These are phyloP conservation scores for Drosophila niveifrons DNA, from an alignment of 2,888 invertebrate species.

Conservation along the genomic window DNA sequence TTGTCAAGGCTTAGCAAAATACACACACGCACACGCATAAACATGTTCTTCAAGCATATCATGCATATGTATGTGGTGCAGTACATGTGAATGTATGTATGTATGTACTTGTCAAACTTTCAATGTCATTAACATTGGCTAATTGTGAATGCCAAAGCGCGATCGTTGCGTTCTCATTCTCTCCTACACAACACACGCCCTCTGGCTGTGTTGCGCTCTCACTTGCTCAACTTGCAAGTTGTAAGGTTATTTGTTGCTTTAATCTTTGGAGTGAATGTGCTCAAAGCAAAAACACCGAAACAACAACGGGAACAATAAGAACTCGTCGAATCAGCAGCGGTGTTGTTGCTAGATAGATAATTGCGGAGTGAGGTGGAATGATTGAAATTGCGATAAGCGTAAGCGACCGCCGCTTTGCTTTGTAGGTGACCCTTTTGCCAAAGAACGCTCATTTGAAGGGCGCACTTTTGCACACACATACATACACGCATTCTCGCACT, in stretches of 20 bases:
- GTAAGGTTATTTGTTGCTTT: conserved; percentile 38
- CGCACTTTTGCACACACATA: conserved; percentile 28
- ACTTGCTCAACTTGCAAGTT: conserved; percentile 23
- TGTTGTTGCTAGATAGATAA: conserved; percentile 28
- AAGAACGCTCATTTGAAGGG: conserved; percentile 69
- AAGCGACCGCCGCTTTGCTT: conserved; percentile 31
- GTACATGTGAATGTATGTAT: not conserved
- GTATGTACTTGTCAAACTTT: conserved; percentile 27
- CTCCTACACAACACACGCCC: not conserved
- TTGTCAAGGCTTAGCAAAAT: not conserved
- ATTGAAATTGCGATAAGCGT: conserved; percentile 47
- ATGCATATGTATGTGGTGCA: not conserved
- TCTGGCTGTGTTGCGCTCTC: conserved; percentile 1
- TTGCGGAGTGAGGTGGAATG: conserved; percentile 38
- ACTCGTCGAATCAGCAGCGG: conserved; percentile 1
- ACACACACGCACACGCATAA: not conserved
- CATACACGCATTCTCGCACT: not conserved
- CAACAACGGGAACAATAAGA: conserved; percentile 15
- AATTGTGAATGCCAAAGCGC: conserved; percentile 41
- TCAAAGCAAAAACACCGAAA: conserved; percentile 18
- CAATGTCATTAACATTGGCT: conserved; percentile 69
- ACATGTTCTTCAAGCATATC: not conserved
- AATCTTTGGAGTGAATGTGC: conserved; percentile 33
- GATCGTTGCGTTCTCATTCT: conserved; percentile 2
- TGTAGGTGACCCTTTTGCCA: conserved; percentile 73